A percentile compares a stretch with the other conserved stretches of the same genome.
Conservation (phyloP, 1,140 invertebrate species). For the Tetranychus urticae region DNA sequence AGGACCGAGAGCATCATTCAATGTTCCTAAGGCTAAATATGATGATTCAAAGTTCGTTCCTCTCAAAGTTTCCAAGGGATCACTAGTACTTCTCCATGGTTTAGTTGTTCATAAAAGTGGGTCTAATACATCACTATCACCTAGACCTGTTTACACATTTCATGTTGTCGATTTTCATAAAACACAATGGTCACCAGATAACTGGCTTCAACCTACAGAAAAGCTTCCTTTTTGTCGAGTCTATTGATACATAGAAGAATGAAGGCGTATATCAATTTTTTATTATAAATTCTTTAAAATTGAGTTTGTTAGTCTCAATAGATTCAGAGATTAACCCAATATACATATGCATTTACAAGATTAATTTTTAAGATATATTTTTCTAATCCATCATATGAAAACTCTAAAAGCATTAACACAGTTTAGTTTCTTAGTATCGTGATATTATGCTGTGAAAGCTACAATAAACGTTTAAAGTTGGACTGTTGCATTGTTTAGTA, state of each 20-base stretch:
- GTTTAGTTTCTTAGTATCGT: too few relatives aligned
- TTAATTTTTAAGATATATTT: too few relatives aligned
- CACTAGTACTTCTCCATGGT: conserved; percentile 68
- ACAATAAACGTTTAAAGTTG: too few relatives aligned
- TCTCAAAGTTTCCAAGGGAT: conserved; percentile 53
- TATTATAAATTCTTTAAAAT: too few relatives aligned
- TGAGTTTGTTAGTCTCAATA: too few relatives aligned
- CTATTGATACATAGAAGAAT: conserved; percentile 1
- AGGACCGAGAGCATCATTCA: neutral
- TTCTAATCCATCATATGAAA: too few relatives aligned
- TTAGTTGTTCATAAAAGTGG: conserved; percentile 80
- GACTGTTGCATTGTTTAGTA: too few relatives aligned
- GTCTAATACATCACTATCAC: conserved; percentile 48
- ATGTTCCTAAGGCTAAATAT: conserved; percentile 34
- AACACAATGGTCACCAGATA: conserved; percentile 39
- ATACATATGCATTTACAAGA: too few relatives aligned
- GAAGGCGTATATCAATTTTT: too few relatives aligned
- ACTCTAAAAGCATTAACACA: too few relatives aligned
- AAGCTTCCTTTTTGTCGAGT: conserved; percentile 8
- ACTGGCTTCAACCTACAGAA: conserved; percentile 12
- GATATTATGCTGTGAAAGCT: too few relatives aligned
- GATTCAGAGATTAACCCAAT: too few relatives aligned
- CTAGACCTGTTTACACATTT: conserved; percentile 85
- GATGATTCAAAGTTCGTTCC: conserved; percentile 48
- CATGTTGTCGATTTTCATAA: conserved; percentile 62